A percentile compares a stretch with the other conserved stretches of the same genome.
phyloP scores from a whole-genome alignment of 2,888 invertebrate genomes.

The Helicoverpa assulta region DNA sequence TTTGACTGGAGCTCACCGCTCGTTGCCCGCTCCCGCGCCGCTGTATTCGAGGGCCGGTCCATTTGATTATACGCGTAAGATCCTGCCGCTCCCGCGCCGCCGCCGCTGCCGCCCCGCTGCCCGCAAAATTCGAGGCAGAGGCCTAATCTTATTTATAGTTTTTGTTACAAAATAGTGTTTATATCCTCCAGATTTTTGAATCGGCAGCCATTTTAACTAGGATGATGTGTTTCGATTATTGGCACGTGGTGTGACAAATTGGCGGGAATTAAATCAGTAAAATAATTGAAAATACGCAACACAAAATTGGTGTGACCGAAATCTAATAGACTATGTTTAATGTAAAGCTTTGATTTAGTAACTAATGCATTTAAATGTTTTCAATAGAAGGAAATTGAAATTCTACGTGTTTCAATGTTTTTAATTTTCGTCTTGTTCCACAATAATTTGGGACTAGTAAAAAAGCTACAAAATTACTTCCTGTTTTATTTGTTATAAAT shows the following conservation, averaged over 20 bases:
- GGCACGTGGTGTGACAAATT: slow-evolving; percentile 44
- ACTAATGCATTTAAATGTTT: not conserved
- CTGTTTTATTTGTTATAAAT: too few relatives aligned
- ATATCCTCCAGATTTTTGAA: slow-evolving; percentile 1
- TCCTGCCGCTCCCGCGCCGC: too few relatives aligned
- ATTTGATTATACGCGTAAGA: too few relatives aligned
- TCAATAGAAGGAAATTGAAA: not conserved
- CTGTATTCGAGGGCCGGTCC: too few relatives aligned
- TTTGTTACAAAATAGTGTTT: slow-evolving; percentile 30
- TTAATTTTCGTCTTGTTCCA: not conserved
- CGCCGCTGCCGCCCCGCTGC: too few relatives aligned
- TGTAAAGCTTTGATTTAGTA: not conserved
- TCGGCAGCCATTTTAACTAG: slow-evolving; percentile 12
- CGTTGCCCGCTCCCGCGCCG: too few relatives aligned
- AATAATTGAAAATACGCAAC: slow-evolving; percentile 29
- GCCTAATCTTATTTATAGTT: slow-evolving; percentile 44
- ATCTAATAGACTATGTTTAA: slow-evolving; percentile 12
- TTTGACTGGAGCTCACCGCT: too few relatives aligned
- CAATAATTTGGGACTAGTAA: not conserved
- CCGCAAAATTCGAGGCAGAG: too few relatives aligned
- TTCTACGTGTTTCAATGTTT: not conserved
- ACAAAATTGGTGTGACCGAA: slow-evolving; percentile 25
- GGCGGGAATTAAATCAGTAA: slow-evolving; percentile 42
- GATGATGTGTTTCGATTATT: slow-evolving; percentile 25
- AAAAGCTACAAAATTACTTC: too few relatives aligned